Evolutionary conservation across 2,888 invertebrate genomes (phyloP), one percentile per base, ranked within the genome.

Genomic region (Pachydiplax longipennis): DNA sequence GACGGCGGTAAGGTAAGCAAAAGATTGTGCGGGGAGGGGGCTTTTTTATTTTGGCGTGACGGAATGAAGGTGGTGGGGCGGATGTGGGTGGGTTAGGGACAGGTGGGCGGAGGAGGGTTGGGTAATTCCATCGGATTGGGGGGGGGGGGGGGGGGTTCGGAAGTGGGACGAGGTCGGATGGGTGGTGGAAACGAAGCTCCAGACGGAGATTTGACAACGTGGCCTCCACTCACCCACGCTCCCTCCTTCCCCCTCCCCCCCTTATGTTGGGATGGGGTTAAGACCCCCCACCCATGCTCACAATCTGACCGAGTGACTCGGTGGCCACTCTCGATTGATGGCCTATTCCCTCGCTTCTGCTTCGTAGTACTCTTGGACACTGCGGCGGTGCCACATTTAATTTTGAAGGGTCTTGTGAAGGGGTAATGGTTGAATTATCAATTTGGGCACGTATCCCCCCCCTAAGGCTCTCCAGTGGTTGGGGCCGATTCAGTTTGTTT

Each of bases 141-240:
- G 90, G 91, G 94, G 91, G 94, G 95, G 94, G 95, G 92, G 91
- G 91, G 91, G 92, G 92, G 92, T 91, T 92, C 91, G 92, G 91
- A 91, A 91, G 91, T 91, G 93, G 92, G 93, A 93, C 94, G 94
- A 94, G 95, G 95, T 94, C 94, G 95, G 95, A 94, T 95, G 94
- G 95, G 95, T 95, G 40, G 65, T 25, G 18, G 65, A 58, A 73
- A 83, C 80, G 73, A 48, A 61, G 87, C 35, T 87, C 87, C 87
- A 87, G 87, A 87, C 87, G 87, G 58, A 87, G 87, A 87, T 87
- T 61, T 61, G 87, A 53, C 87, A 87, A 87, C 87, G n/a, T 37
- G 22, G 87, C 87, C 31, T n/a, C 58, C 22, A 5, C 58, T 83
- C 87, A 87, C 87, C 61, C 87, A 87, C 87, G 87, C 87, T 87